phyloP scores from a whole-genome alignment of 2,888 invertebrate genomes.

The Cephalotes varians region DNA sequence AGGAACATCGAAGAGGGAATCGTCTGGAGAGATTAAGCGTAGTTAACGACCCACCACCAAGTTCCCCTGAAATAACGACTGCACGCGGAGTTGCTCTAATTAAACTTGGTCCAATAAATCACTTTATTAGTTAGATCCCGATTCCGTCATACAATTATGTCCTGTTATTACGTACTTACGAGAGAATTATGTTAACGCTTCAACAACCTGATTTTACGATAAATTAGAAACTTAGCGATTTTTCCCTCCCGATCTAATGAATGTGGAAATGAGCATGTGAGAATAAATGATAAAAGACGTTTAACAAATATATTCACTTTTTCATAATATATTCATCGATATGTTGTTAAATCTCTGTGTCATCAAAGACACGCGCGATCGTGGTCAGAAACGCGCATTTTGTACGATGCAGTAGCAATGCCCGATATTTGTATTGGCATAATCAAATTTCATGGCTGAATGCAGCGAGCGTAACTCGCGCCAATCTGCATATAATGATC shows the following conservation, averaged over 20 bases:
- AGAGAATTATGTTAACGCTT: not conserved
- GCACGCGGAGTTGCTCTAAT: slow-evolving; percentile 5
- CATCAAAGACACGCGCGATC: not conserved
- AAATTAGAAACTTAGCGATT: not conserved
- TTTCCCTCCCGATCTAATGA: not conserved
- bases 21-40: slow-evolving; percentile 49
- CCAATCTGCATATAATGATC: slow-evolving; percentile 50
- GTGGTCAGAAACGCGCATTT: not conserved
- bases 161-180: not conserved
- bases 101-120: slow-evolving; percentile 31
- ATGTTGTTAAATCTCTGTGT: not conserved
- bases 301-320: not conserved
- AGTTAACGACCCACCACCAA: slow-evolving; percentile 48
- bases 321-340: not conserved
- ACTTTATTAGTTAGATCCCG: slow-evolving; percentile 5
- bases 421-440: slow-evolving; percentile 25
- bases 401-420: not conserved
- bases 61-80: slow-evolving; percentile 38
- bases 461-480: slow-evolving; percentile 3
- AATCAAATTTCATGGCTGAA: slow-evolving; percentile 39
- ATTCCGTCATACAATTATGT: slow-evolving; percentile 2
- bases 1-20: slow-evolving; percentile 44
- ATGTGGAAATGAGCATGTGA: not conserved
- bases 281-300: not conserved
- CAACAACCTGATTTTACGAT: not conserved